Conservation (phyloP, 2,797 vertebrate genomes). For the Megalops cyprinoides region DNA sequence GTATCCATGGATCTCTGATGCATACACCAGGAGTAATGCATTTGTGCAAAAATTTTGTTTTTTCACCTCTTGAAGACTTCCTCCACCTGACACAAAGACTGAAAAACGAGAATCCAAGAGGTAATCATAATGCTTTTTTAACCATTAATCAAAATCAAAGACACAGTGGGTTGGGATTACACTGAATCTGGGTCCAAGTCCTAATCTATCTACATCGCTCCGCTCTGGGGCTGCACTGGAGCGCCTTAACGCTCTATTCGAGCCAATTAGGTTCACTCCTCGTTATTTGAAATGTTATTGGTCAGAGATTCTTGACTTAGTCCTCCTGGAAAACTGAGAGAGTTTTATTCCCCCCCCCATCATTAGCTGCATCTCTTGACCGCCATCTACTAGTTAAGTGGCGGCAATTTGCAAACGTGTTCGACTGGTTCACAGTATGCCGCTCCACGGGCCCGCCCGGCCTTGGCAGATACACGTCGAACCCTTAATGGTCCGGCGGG, state of each 20-base stretch:
- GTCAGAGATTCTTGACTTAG: constrained; percentile 33
- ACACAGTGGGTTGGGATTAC: too few species aligned
- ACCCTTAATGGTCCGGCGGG: constrained; percentile 55
- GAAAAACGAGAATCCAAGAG: too few species aligned
- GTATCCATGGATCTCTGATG: too few species aligned
- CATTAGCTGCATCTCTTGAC: constrained; percentile 28
- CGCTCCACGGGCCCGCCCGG: constrained; percentile 40
- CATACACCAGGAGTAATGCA: too few species aligned
- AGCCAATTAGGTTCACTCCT: constrained; percentile 41
- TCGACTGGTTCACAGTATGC: constrained; percentile 41
- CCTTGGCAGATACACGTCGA: constrained; percentile 54
- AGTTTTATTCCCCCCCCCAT: constrained; percentile 37
- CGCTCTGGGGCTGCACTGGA: constrained; percentile 28
- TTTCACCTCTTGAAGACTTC: too few species aligned
- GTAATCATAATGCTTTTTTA: too few species aligned
- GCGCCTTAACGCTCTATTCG: constrained; percentile 39
- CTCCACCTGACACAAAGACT: too few species aligned
- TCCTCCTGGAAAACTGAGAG: neutral
- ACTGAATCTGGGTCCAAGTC: neutral
- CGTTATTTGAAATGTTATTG: constrained; percentile 44
- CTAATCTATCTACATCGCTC: constrained; percentile 5
- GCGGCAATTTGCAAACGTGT: constrained; percentile 36
- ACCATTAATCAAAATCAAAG: too few species aligned
- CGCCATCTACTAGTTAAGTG: constrained; percentile 23
- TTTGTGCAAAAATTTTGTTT: too few species aligned